Base-by-base conservation (phyloP, 2,888 invertebrate genomes). In the Morpho achilles region DNA sequence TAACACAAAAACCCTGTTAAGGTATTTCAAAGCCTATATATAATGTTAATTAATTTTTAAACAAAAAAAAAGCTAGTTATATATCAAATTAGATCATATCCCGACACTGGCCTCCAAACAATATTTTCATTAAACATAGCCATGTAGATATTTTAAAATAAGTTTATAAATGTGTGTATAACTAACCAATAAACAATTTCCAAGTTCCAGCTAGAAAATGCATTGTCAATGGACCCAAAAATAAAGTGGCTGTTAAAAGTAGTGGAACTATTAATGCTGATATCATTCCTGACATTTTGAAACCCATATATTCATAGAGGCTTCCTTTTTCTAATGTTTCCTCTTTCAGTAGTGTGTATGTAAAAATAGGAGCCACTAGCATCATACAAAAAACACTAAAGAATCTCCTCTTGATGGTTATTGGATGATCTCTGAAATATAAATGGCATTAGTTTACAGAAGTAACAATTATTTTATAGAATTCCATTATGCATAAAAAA, bases 371-470 rank as follows among this genome's bases (percentile, higher is more conserved):
- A 9, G 97, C 95, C 56, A 97, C 76, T 55, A 96, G 79, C 91
- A 96, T 95, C 88, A 97, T 96, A 64, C 95, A 87, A 67, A 94
- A 93, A 8, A 96, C 97, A 83, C 98, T 97, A 67, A 96, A 92
- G 79, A 98, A 98, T 75, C 98, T 93, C 76, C 93, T 93, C 80
- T 96, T 97, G 68, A 98, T 96, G 6, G 96, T 96, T 7, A 94
- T 92, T 9, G 98, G 97, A 84, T 98, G 97, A 77, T 97, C 95
- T 75, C 98, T 96, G 86, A 66, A 93, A 82, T 32, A 32, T 32
- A 32, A 32, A 2, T 32, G 32, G 32, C 32, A 32, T 32, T 32
- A 3, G 32, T 32, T 46, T 56, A 54, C 50, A 50, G 44, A 51
- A 42, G 40, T 61, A 55, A 8, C 51, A 1, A 32, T 39, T 43